Evolutionary conservation across 1,140 invertebrate genomes (phyloP).

Genomic region (Macrobrachium rosenbergii): DNA sequence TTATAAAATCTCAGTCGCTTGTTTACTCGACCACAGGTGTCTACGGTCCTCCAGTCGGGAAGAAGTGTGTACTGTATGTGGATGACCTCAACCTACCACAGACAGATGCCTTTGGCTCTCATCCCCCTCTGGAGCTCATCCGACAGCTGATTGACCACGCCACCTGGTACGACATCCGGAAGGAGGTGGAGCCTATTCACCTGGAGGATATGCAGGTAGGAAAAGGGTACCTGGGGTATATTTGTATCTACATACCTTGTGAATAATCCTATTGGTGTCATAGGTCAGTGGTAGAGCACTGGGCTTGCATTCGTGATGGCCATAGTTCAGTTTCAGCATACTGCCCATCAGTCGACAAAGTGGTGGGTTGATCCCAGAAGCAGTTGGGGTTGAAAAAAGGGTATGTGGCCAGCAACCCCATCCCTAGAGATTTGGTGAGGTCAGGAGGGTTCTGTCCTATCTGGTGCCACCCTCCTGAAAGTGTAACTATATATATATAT

Average conservation of each 20-base stretch:
- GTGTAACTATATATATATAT: too few species aligned
- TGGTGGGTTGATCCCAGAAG: too few species aligned
- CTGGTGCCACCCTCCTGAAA: too few species aligned
- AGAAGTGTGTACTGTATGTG: constrained; percentile 90
- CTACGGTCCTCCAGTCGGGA: constrained; percentile 92
- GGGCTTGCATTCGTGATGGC: too few species aligned
- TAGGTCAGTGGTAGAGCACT: not conserved
- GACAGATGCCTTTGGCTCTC: constrained; percentile 79
- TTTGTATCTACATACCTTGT: not conserved
- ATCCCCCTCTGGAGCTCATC: constrained; percentile 92
- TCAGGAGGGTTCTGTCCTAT: too few species aligned
- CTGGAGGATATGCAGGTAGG: constrained; percentile 87
- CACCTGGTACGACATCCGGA: constrained; percentile 90
- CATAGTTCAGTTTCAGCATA: too few species aligned
- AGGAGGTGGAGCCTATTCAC: constrained; percentile 86
- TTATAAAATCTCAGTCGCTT: not conserved
- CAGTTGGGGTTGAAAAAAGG: too few species aligned
- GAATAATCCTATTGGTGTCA: not conserved
- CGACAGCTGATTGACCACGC: constrained; percentile 91
- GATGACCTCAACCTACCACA: constrained; percentile 95
- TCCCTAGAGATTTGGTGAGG: too few species aligned
- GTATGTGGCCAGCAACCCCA: too few species aligned
- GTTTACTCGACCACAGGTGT: constrained; percentile 74
- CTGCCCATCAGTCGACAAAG: too few species aligned
- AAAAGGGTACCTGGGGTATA: not conserved